A percentile compares a stretch with the other conserved stretches of the same genome.
phyloP scores from a whole-genome alignment of 2,113 vertebrate species.

The Datnioides undecimradiatus region DNA sequence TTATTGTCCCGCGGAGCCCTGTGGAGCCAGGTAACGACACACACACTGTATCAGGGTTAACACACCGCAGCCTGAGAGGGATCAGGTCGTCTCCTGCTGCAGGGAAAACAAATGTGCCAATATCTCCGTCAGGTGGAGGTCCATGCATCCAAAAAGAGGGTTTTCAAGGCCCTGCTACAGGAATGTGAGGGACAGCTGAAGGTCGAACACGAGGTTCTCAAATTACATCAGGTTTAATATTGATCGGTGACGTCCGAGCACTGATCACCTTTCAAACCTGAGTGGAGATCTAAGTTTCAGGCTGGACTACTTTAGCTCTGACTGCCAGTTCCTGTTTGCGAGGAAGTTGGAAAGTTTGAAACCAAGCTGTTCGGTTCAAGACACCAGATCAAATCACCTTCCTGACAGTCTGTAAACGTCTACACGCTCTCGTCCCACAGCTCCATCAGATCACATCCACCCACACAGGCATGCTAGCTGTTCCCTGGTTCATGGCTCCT shows the following conservation, averaged over 20 bases:
- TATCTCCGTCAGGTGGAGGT: background rate
- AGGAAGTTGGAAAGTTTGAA: too few relatives aligned
- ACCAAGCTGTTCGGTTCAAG: too few relatives aligned
- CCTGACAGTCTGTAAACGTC: too few relatives aligned
- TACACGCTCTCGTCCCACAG: too few relatives aligned
- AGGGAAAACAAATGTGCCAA: background rate
- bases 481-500: too few relatives aligned
- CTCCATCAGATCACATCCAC: too few relatives aligned
- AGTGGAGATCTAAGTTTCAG: too few relatives aligned
- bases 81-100: conserved; percentile 6
- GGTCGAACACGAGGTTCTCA: background rate
- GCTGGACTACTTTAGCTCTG: too few relatives aligned
- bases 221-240: background rate
- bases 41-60: background rate
- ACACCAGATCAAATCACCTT: too few relatives aligned
- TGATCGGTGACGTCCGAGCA: background rate
- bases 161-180: background rate
- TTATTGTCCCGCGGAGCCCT: conserved; percentile 33
- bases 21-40: conserved; percentile 23
- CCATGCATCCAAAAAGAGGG: background rate
- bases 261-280: too few relatives aligned
- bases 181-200: background rate
- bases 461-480: too few relatives aligned
- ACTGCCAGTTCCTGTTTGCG: too few relatives aligned
- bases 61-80: background rate